Conservation (phyloP, 1,140 invertebrate species). For the Philaenus spumarius region DNA sequence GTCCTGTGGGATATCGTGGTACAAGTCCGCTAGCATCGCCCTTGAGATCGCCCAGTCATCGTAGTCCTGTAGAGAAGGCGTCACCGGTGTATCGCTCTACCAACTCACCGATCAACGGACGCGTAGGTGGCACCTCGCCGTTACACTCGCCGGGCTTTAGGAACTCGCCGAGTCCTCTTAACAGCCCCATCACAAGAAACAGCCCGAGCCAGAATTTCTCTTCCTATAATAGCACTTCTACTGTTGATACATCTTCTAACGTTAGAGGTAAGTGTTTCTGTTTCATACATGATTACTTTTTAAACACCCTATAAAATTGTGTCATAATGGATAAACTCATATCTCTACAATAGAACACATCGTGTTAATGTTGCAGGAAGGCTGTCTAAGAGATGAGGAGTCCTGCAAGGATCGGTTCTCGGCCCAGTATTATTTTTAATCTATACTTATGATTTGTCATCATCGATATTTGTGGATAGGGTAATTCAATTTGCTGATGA, state of each 20-base stretch:
- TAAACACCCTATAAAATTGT: no score
- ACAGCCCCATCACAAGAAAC: constrained; percentile 17
- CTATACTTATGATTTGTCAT: no score
- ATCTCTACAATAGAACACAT: no score
- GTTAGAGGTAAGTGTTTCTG: constrained; percentile 52
- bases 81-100: background rate
- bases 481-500: no score
- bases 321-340: no score
- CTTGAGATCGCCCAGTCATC: background rate
- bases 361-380: no score
- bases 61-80: background rate
- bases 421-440: no score
- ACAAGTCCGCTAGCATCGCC: constrained; percentile 10
- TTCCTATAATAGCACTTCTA: constrained; percentile 14
- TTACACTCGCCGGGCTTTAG: constrained; percentile 20
- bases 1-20: constrained; percentile 17
- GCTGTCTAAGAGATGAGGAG: no score
- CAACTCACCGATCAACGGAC: constrained; percentile 7
- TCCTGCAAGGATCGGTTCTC: no score
- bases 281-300: no score
- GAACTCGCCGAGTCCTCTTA: constrained; percentile 23
- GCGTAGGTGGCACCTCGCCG: constrained; percentile 11
- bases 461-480: no score
- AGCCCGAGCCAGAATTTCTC: constrained; percentile 29
- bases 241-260: constrained; percentile 59